These are phyloP conservation scores for Tautogolabrus adspersus DNA, from an alignment of 2,113 vertebrate genomes.

Conservation along the genomic window DNA sequence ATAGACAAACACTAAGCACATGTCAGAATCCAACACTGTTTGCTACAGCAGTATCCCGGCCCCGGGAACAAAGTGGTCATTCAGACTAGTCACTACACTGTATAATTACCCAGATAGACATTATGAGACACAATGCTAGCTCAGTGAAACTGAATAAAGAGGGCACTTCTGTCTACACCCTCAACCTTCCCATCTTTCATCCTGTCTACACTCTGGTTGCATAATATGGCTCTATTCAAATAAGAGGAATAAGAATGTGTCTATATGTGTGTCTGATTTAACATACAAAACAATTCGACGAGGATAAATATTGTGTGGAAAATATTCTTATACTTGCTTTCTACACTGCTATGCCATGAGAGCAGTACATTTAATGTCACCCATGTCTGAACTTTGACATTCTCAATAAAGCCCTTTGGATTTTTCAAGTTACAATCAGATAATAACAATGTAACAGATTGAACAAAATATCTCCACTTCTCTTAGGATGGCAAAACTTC, in stretches of 20 bases:
- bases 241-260: conserved; percentile 36
- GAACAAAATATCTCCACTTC: conserved; percentile 6
- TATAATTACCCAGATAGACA: conserved; percentile 92
- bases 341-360: neutral
- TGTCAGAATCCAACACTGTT: conserved; percentile 83
- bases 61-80: conserved; percentile 94
- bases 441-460: neutral
- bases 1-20: conserved; percentile 79
- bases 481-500: conserved; percentile 23
- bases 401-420: conserved; percentile 8
- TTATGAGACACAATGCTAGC: conserved; percentile 93
- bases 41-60: conserved; percentile 81
- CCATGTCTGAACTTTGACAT: conserved; percentile 7
- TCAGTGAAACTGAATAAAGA: conserved; percentile 93
- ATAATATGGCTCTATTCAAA: conserved; percentile 53
- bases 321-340: conserved; percentile 3
- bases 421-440: neutral
- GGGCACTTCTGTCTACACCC: conserved; percentile 89
- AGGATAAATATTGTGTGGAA: conserved; percentile 29
- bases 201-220: conserved; percentile 56
- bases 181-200: conserved; percentile 74
- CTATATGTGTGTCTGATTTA: conserved; percentile 40
- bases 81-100: conserved; percentile 86
- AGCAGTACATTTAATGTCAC: conserved; percentile 21
- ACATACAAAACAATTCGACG: conserved; percentile 37